phyloP scores from a whole-genome alignment of 2,888 invertebrate species.

The Noctua comes region DNA sequence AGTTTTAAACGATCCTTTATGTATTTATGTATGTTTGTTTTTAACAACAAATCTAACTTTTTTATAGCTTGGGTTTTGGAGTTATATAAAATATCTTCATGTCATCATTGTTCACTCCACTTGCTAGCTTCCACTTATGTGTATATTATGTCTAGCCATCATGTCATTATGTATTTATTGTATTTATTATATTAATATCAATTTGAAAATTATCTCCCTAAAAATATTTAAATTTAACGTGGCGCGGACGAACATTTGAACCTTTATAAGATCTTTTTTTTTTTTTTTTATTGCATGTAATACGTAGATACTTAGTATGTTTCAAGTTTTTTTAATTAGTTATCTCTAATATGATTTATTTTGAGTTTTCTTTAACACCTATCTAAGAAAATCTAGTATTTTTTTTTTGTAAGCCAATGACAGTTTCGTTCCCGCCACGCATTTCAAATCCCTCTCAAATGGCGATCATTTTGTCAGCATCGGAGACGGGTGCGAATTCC shows the following conservation, averaged over 20 bases:
- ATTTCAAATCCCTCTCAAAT: constrained; percentile 63
- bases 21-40: constrained; percentile 20
- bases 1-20: not conserved
- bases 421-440: constrained; percentile 66
- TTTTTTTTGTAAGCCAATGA: constrained; percentile 5
- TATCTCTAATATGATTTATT: not conserved
- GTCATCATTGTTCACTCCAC: constrained; percentile 34
- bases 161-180: too few species aligned
- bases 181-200: constrained; percentile 31
- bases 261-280: not conserved
- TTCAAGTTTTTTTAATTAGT: not conserved
- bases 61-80: constrained; percentile 32
- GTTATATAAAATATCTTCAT: constrained; percentile 14
- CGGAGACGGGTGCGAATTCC: constrained; percentile 97
- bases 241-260: constrained; percentile 62
- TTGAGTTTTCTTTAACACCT: not conserved
- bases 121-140: constrained; percentile 48
- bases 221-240: constrained; percentile 24
- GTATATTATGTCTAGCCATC: constrained; percentile 25
- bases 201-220: constrained; percentile 15
- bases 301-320: not conserved
- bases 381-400: too few species aligned
- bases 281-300: constrained; percentile 3
- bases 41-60: not conserved
- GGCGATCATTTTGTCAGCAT: constrained; percentile 91